Percentiles rank a stretch among this genome's conserved stretches.
Evolutionary conservation across 2,888 invertebrate species (phyloP).

Genomic region (Busseola fusca): DNA sequence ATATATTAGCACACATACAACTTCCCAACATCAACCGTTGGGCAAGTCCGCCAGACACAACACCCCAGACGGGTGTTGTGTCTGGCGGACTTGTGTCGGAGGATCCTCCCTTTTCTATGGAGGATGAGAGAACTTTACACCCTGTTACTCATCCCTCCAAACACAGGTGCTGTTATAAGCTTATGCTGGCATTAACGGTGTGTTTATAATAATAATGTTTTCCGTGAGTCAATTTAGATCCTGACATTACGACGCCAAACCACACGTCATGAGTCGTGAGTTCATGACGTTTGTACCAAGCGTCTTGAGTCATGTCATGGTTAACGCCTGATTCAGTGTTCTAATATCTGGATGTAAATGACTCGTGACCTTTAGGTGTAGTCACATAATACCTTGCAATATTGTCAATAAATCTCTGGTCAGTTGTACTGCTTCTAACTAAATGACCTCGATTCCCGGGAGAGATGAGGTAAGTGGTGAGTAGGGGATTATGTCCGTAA

Average conservation of each 20-base stretch:
- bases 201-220: no score
- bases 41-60: no score
- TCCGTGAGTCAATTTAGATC: no score
- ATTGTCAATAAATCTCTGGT: conserved; percentile 9
- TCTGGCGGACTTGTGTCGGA: no score
- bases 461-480: background rate
- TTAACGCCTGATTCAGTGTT: background rate
- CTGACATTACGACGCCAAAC: background rate
- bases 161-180: background rate
- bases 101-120: no score
- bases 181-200: background rate
- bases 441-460: conserved; percentile 7
- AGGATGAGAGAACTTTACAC: no score
- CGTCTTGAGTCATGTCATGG: background rate
- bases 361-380: background rate
- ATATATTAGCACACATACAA: no score
- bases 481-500: conserved; percentile 24
- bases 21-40: no score
- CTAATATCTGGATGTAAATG: background rate
- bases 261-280: background rate
- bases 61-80: no score
- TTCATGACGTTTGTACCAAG: background rate
- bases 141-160: no score
- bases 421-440: background rate
- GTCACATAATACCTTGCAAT: background rate